A percentile compares a stretch with the other conserved stretches of the same genome.
Evolutionary conservation across 2,888 invertebrate genomes (phyloP).

Genomic region (Pammene aurita): DNA sequence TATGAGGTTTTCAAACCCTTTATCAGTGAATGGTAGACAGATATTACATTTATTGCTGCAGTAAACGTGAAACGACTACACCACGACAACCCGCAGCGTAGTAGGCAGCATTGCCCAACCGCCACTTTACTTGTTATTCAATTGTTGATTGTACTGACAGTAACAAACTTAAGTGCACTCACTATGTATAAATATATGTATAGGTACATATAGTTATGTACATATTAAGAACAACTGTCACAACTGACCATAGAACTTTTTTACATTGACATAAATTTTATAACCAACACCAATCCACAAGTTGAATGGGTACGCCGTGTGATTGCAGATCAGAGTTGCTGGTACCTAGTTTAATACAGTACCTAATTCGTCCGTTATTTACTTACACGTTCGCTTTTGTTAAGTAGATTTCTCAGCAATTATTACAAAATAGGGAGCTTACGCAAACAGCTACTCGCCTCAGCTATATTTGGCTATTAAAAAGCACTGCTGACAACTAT

Average conservation of each 20-base stretch:
- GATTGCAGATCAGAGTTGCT: too few relatives aligned
- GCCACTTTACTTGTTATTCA: conserved; percentile 25
- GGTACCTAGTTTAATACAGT: too few relatives aligned
- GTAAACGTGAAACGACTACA: not conserved
- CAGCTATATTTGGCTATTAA: too few relatives aligned
- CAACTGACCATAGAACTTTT: not conserved
- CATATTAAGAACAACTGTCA: not conserved
- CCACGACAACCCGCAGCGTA: not conserved
- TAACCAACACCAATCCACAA: not conserved
- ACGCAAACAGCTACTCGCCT: too few relatives aligned
- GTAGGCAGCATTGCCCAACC: conserved; percentile 12
- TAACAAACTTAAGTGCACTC: not conserved
- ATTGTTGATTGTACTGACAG: conserved; percentile 3
- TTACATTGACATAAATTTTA: not conserved
- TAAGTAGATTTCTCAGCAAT: too few relatives aligned
- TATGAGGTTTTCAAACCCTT: not conserved
- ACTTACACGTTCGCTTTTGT: too few relatives aligned
- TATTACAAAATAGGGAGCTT: too few relatives aligned
- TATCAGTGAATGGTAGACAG: conserved; percentile 9
- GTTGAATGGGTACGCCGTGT: too few relatives aligned
- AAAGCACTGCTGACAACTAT: too few relatives aligned
- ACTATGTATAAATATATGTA: too few relatives aligned
- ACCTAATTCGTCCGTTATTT: too few relatives aligned
- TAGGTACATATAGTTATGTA: not conserved
- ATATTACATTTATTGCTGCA: conserved; percentile 1